These are phyloP conservation scores for Cataglyphis albicans DNA, from an alignment of 2,888 invertebrate genomes.

Conservation along the genomic window DNA sequence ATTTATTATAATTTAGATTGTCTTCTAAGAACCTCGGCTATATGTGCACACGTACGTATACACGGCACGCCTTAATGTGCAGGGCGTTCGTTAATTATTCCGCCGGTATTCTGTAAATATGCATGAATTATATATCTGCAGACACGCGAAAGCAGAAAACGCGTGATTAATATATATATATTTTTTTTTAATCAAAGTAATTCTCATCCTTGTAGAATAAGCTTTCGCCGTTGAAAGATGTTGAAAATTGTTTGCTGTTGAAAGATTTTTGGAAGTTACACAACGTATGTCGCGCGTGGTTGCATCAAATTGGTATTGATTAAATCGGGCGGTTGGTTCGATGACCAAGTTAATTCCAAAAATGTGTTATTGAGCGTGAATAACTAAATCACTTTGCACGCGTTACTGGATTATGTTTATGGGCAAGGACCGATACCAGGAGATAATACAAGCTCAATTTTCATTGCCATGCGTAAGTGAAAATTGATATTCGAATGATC, in stretches of 20 bases:
- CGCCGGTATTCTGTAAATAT: slow-evolving; percentile 81
- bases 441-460: slow-evolving; percentile 48
- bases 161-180: slow-evolving; percentile 71
- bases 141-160: slow-evolving; percentile 67
- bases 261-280: slow-evolving; percentile 31
- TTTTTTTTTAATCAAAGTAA: slow-evolving; percentile 48
- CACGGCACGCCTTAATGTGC: slow-evolving; percentile 74
- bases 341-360: slow-evolving; percentile 48
- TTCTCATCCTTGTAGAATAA: slow-evolving; percentile 26
- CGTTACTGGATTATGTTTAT: slow-evolving; percentile 54
- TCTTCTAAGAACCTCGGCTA: slow-evolving; percentile 78
- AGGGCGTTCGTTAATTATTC: slow-evolving; percentile 81
- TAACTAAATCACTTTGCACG: slow-evolving; percentile 53
- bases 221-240: neutral
- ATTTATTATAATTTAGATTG: slow-evolving; percentile 85
- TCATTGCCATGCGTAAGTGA: slow-evolving; percentile 49
- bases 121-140: slow-evolving; percentile 78
- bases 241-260: neutral
- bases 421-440: slow-evolving; percentile 27
- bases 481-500: slow-evolving; percentile 47
- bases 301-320: slow-evolving; percentile 48
- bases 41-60: slow-evolving; percentile 67
- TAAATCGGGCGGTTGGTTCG: slow-evolving; percentile 42
- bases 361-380: slow-evolving; percentile 54
- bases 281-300: slow-evolving; percentile 14